A percentile compares a stretch with the other conserved stretches of the same genome.
Evolutionary conservation across 2,888 invertebrate species (phyloP).

Genomic region (Rhagonycha fulva): DNA sequence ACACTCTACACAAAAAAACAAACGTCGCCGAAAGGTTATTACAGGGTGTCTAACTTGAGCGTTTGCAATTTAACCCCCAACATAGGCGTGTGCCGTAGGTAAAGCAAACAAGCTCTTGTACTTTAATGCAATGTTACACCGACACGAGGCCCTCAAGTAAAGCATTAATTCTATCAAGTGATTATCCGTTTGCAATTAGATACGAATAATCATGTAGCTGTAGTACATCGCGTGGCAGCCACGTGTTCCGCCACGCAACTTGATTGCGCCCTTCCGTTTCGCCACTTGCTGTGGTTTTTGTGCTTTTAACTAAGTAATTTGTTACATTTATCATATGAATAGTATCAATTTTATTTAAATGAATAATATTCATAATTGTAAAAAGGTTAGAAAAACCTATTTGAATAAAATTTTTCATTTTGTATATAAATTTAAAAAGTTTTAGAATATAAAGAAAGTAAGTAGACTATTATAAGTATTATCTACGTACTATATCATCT

Average conservation of each 20-base stretch:
- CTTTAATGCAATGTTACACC: slow-evolving; percentile 33
- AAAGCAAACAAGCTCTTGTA: slow-evolving; percentile 28
- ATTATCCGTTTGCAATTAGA: slow-evolving; percentile 52
- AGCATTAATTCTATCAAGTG: slow-evolving; percentile 54
- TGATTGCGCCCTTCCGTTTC: slow-evolving; percentile 24
- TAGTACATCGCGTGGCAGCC: slow-evolving; percentile 41
- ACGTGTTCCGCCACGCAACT: slow-evolving; percentile 32
- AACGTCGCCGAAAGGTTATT: slow-evolving; percentile 11
- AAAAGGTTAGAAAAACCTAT: background rate
- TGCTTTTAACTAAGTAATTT: slow-evolving; percentile 23
- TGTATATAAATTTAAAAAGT: no score
- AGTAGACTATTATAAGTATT: no score
- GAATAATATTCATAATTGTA: background rate
- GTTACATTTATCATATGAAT: slow-evolving; percentile 7
- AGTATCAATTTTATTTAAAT: background rate
- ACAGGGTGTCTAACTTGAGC: background rate
- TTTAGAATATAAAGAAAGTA: no score
- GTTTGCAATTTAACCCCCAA: slow-evolving; percentile 12
- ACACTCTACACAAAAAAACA: slow-evolving; percentile 1
- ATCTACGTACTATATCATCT: no score
- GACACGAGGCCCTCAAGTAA: slow-evolving; percentile 50
- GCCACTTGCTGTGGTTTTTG: slow-evolving; percentile 22
- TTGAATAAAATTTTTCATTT: no score
- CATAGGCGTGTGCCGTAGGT: slow-evolving; percentile 22
- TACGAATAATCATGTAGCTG: slow-evolving; percentile 43